phyloP scores from a whole-genome alignment of 2,888 invertebrate species.

The Elegia similella region DNA sequence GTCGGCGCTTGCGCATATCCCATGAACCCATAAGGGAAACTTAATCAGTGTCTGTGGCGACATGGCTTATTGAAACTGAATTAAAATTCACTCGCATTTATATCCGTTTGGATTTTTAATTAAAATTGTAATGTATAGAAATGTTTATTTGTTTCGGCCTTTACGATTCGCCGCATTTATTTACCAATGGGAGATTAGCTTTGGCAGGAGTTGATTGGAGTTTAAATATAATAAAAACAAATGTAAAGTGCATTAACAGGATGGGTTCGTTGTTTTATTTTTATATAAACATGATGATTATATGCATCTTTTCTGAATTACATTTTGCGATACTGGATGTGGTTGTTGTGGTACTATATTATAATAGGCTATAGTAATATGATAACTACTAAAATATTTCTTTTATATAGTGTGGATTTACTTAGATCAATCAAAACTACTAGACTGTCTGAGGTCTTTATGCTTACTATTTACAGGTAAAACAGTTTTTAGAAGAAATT shows the following conservation, averaged over 20 bases:
- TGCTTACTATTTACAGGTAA: too few relatives aligned
- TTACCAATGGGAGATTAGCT: slow-evolving; percentile 6
- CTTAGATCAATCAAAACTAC: too few relatives aligned
- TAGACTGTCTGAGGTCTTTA: too few relatives aligned
- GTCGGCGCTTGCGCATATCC: slow-evolving; percentile 28
- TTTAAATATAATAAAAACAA: neutral
- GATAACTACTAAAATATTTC: too few relatives aligned
- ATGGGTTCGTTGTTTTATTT: too few relatives aligned
- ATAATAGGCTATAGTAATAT: too few relatives aligned
- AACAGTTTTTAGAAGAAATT: too few relatives aligned
- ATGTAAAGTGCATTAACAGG: neutral
- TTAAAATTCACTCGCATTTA: slow-evolving; percentile 64
- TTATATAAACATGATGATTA: neutral
- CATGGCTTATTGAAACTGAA: slow-evolving; percentile 75
- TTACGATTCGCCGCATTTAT: slow-evolving; percentile 5
- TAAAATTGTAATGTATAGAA: slow-evolving; percentile 24
- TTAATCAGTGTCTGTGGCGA: slow-evolving; percentile 73
- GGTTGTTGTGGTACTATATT: too few relatives aligned
- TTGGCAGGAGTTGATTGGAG: slow-evolving; percentile 2
- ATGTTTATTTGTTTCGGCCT: neutral
- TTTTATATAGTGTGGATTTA: too few relatives aligned
- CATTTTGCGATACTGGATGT: too few relatives aligned
- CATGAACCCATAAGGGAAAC: slow-evolving; percentile 53
- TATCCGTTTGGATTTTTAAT: slow-evolving; percentile 42
- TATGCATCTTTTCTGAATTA: too few relatives aligned